Conservation (phyloP, 2,888 invertebrate genomes). For the Pterostichus madidus region DNA sequence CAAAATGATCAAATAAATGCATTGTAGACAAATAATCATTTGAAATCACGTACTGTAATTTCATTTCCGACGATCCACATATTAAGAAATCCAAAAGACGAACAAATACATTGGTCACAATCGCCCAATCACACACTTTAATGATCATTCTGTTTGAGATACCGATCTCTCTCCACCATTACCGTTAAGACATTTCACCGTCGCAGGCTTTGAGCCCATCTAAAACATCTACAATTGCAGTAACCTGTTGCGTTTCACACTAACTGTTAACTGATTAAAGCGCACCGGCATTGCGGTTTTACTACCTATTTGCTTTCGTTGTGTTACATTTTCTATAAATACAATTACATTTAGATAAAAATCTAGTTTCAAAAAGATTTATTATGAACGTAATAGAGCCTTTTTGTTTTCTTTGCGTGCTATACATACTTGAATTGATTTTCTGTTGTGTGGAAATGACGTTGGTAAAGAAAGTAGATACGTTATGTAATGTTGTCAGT, state of each 20-base stretch:
- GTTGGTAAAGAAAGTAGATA: background rate
- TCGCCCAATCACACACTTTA: background rate
- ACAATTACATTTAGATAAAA: conserved; percentile 31
- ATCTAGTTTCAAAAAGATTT: conserved; percentile 31
- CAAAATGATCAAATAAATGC: too few relatives aligned
- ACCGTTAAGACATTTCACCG: background rate
- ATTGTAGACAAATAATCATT: too few relatives aligned
- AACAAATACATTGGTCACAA: background rate
- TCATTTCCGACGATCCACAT: background rate
- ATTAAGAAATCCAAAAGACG: background rate
- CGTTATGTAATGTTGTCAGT: too few relatives aligned
- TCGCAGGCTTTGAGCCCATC: background rate
- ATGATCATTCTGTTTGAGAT: background rate
- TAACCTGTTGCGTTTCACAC: conserved; percentile 41
- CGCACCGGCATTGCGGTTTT: conserved; percentile 24
- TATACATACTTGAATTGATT: background rate
- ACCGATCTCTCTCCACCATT: background rate
- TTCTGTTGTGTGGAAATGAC: background rate
- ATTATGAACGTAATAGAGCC: conserved; percentile 29
- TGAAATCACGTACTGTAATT: background rate
- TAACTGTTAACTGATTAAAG: conserved; percentile 45
- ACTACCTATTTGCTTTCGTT: conserved; percentile 23
- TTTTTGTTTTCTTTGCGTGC: conserved; percentile 40
- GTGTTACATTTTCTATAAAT: background rate
- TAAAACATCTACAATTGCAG: conserved; percentile 14